Conservation (phyloP, 1,140 invertebrate genomes). For the Rhagoletis pomonella region DNA sequence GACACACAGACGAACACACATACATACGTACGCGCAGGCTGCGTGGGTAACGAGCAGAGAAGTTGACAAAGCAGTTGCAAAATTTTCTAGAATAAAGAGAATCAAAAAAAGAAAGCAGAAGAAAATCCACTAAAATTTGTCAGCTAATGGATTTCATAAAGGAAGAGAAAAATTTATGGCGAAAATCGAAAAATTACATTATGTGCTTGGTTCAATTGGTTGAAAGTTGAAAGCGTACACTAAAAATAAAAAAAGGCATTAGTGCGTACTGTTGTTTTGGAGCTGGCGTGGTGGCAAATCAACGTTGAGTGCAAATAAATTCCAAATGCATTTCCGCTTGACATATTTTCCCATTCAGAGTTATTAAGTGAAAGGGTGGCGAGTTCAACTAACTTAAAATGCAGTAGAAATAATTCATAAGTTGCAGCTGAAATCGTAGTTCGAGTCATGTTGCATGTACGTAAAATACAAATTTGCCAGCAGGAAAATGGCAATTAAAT, state of each 20-base stretch:
- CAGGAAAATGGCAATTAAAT: constrained; percentile 44
- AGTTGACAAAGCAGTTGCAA: not conserved
- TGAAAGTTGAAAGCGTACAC: no score
- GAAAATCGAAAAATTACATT: not conserved
- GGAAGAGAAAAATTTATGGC: constrained; percentile 5
- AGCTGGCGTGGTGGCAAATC: not conserved
- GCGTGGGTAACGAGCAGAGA: not conserved
- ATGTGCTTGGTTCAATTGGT: not conserved
- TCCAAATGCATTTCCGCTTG: constrained; percentile 41
- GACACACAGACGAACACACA: not conserved
- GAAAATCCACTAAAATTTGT: not conserved
- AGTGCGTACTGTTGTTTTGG: not conserved
- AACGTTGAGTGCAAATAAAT: constrained; percentile 36
- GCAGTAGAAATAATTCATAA: constrained; percentile 13
- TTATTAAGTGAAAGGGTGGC: constrained; percentile 10
- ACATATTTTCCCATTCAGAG: constrained; percentile 19
- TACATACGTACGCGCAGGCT: not conserved
- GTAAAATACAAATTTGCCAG: not conserved
- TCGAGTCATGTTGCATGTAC: constrained; percentile 21
- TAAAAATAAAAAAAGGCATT: not conserved
- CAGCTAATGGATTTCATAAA: constrained; percentile 21
- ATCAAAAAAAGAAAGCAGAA: not conserved
- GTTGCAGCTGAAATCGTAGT: not conserved
- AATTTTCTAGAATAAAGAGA: not conserved
- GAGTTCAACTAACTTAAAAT: not conserved